Conservation (phyloP, 2,888 invertebrate genomes). For the Rhynchonema sp. region DNA sequence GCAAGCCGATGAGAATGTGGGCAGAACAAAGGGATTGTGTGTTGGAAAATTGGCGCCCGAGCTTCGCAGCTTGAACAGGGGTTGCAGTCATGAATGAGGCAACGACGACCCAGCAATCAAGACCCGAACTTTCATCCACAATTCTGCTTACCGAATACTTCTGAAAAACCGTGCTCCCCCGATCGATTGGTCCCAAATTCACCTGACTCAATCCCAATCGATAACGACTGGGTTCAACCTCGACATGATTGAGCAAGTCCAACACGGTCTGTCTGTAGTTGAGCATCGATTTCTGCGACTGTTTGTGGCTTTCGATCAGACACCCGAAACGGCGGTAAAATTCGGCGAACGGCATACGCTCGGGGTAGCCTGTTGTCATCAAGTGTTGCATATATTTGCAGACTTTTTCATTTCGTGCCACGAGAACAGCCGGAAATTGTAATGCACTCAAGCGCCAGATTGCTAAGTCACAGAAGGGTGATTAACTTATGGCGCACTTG, state of each 20-base stretch:
- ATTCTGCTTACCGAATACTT: too few species aligned
- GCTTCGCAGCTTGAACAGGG: too few species aligned
- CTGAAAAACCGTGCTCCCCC: too few species aligned
- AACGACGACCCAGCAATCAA: too few species aligned
- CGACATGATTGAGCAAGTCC: constrained; percentile 45
- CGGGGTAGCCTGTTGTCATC: constrained; percentile 58
- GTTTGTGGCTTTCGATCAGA: constrained; percentile 17
- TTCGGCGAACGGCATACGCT: constrained; percentile 65
- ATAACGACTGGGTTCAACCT: constrained; percentile 42
- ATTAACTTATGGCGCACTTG: too few species aligned
- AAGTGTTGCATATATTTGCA: too few species aligned
- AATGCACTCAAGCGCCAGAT: not conserved
- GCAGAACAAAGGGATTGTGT: too few species aligned
- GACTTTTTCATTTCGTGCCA: not conserved
- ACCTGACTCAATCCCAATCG: constrained; percentile 81
- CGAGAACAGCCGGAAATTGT: not conserved
- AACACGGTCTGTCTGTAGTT: constrained; percentile 41
- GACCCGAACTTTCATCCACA: too few species aligned
- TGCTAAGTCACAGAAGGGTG: not conserved
- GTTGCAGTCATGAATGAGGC: too few species aligned
- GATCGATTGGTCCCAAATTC: too few species aligned
- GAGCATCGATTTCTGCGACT: constrained; percentile 4
- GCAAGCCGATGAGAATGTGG: too few species aligned
- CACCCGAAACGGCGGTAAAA: constrained; percentile 61
- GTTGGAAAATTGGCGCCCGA: too few species aligned